Percentiles rank a stretch among this genome's conserved stretches.
Conservation (phyloP, 1,140 invertebrate species). For the Drosophila arawakana region DNA sequence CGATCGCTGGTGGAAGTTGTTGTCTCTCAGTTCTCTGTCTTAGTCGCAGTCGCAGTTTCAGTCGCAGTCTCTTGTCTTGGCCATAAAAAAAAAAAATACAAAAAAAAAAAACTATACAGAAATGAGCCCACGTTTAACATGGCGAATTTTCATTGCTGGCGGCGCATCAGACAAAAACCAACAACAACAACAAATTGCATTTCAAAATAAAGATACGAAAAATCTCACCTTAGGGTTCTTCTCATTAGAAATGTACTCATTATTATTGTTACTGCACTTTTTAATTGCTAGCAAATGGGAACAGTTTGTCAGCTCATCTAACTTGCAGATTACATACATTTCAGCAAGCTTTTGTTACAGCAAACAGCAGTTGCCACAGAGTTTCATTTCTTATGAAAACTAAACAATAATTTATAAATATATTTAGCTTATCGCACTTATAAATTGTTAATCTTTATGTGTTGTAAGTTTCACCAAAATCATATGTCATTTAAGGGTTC, state of each 20-base stretch:
- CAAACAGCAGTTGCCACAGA: neutral
- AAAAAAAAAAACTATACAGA: constrained; percentile 44
- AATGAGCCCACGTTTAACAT: constrained; percentile 81
- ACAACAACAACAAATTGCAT: constrained; percentile 28
- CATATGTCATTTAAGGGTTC: neutral
- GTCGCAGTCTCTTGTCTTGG: constrained; percentile 43
- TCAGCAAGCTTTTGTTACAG: neutral
- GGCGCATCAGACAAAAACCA: constrained; percentile 61
- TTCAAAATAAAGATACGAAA: constrained; percentile 22
- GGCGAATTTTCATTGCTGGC: constrained; percentile 70
- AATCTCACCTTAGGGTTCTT: constrained; percentile 9
- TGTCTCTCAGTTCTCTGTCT: constrained; percentile 29
- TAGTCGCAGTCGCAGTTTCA: no score
- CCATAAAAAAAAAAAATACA: constrained; percentile 59
- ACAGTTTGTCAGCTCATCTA: constrained; percentile 18
- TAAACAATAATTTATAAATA: neutral
- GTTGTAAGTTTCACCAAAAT: neutral
- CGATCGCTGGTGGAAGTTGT: constrained; percentile 67
- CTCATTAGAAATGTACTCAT: constrained; percentile 32
- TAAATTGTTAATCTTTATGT: neutral
- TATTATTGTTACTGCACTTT: constrained; percentile 25
- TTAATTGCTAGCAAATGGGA: constrained; percentile 25
- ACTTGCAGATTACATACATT: neutral
- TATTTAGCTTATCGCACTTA: neutral
- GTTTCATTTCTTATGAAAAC: neutral